Base-by-base conservation (phyloP, 1,140 invertebrate species). In the Carposina sasakii region DNA sequence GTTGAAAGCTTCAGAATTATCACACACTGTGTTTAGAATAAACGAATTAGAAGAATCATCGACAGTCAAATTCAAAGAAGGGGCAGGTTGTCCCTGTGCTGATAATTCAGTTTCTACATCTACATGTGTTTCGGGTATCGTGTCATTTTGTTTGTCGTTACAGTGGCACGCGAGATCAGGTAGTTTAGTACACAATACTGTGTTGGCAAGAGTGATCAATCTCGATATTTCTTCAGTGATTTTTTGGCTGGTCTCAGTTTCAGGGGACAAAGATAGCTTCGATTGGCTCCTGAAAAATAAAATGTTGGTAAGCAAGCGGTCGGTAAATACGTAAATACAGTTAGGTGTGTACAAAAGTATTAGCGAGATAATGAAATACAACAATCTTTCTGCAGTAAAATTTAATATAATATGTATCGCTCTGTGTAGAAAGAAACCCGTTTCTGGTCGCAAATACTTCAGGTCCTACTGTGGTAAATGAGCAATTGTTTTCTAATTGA, bases 181-280 rank as follows among this genome's bases (percentile, higher is more conserved):
- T 21, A 83, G 44, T 54, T 83, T 83, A 6, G 79, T 83, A 50
- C 75, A 72, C 13, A 83, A 65, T 36, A 83, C 79, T 15, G 76
- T 81, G 56, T 81, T 81, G 75, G 79, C 79, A 77, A 83, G 76
- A 71, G 71, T 79, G 15, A 83, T 81, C 48, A 83, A 49, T 53
- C 79, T 66, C 20, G 76, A 66, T 60, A 79, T 77, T 55, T 83
- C 79, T 59, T 79, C 76, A 9, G 65, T 69, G 22, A 83, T 68
- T 54, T 81, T 83, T 43, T 68, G 65, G 9, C 60, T 48, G 28
- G 67, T 58, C 31, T 81, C 76, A 37, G 62, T 66, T 55, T 78
- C 76, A 19, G 74, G 52, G 13, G 66, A 58, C 28, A 79, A 60
- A 24, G 69, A 67, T 50, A 74, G 49, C 63, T 76, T 77, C 1